Evolutionary conservation across 2,888 invertebrate species (phyloP), one percentile per base, ranked within the genome.

Genomic region (Oeneis ivallda): DNA sequence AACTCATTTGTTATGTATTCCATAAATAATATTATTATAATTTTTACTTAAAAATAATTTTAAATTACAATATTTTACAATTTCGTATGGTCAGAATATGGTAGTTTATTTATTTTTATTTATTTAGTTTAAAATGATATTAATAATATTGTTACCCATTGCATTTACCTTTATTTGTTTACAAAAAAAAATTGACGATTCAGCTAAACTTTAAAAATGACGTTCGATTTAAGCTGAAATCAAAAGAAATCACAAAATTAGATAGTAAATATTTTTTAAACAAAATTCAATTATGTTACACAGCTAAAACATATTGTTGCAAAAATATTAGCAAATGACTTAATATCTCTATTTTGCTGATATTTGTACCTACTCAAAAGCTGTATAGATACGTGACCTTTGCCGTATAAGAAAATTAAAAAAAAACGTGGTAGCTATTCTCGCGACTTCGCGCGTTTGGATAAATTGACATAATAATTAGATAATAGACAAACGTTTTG

Each of bases 341-440:
- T 52, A 1, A 1, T 1, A 1, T 3, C 11, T 41, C 3, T 13
- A 32, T 6, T 5, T 32, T 50, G 50, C 26, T 11, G 50, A 26
- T 26, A 26, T 50, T 50, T 52, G 32, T 52, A 52, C 32, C 50
- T 26, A 37, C n/a, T n/a, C n/a, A n/a, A 54, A 7, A 32, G 13
- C 47, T 56, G 47, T 32, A 63, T 41, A n/a, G 53, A 34, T 7
- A 17, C 45, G 15, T 41, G 41, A 43, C 43, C 13, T 54, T 57
- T 2, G 58, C 56, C 26, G n/a, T 54, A 2, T 45, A 45, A 6
- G 37, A 37, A 1, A 39, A 39, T 34, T 49, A 19, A 49, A 41
- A 57, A 59, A 65, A 56, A 45, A 61, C 37, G 10, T 54, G 65
- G 65, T 68, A 66, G 68, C 63, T 66, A 66, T 68, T 65, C 61